Evolutionary conservation across 1,140 invertebrate genomes (phyloP), one percentile per base, ranked within the genome.

Genomic region (Trichonephila inaurata): DNA sequence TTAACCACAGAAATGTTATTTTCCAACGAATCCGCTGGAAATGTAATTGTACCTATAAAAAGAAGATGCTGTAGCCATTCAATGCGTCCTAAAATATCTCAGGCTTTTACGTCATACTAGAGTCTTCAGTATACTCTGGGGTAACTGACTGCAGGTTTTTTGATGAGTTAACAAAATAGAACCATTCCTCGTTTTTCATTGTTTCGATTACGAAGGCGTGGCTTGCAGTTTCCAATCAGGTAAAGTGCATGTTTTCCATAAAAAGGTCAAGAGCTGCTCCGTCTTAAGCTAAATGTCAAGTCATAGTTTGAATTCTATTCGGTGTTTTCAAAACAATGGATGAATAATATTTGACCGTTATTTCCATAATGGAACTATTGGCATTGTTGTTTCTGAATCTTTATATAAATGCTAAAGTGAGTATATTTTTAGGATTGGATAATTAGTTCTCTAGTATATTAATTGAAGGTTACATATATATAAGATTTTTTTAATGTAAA

Each of bases 181-280:
- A 33, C 5, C 14, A 3, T 16, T 28, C 69, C 28, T 18, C 69
- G 69, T 77, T 28, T 40, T 28, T 28, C 28, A 77, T 77, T 77
- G 69, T 77, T 77, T 28, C 69, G 16, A 28, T 77, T 77, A 40
- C 24, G 21, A 14, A 77, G 69, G 69, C 69, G 69, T 33, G 69
- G 69, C 69, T 19, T 28, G 6, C 28, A 18, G 28, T 77, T 77
- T 77, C 28, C 69, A 77, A 77, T 77, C 28, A 77, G 69, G 16
- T 33, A 33, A 77, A 77, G 69, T 77, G 69, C 28, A 51, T 51
- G 24, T 6, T 33, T 24, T 24, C 12, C 2, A 77, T 16, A 28
- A 16, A 77, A 77, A 77, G 69, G 69, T 77, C 69, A 77, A 77
- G 69, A 77, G 28, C 69, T 77, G 64, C 44, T 24, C 64, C 64